phyloP scores from a whole-genome alignment of 2,888 invertebrate genomes.

The Brenthis ino region DNA sequence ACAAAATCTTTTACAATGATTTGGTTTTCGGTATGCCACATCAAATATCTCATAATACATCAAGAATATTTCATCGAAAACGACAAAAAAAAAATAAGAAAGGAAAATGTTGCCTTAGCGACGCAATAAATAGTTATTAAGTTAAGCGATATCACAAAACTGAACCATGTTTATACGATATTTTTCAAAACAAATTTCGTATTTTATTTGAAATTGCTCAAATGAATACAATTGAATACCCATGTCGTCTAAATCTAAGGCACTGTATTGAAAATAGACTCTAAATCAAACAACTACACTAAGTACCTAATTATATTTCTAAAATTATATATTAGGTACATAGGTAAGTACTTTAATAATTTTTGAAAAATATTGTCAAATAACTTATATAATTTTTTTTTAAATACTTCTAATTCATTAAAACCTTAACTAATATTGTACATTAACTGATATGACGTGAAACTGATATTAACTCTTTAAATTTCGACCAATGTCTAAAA shows the following conservation, averaged over 20 bases:
- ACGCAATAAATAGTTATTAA: constrained; percentile 20
- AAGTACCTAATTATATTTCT: too few relatives aligned
- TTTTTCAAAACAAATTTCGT: constrained; percentile 1
- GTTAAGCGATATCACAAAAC: constrained; percentile 10
- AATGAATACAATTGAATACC: constrained; percentile 14
- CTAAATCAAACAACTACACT: background rate
- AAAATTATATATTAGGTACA: too few relatives aligned
- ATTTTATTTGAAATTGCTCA: background rate
- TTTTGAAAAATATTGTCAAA: too few relatives aligned
- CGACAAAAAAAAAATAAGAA: constrained; percentile 1
- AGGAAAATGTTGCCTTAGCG: constrained; percentile 1
- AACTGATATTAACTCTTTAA: too few relatives aligned
- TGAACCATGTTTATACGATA: constrained; percentile 10
- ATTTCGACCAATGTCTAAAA: too few relatives aligned
- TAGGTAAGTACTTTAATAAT: too few relatives aligned
- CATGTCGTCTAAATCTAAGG: background rate
- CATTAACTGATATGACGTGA: too few relatives aligned
- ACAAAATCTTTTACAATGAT: too few relatives aligned
- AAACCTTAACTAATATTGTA: too few relatives aligned
- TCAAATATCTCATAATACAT: background rate
- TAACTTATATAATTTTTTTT: too few relatives aligned
- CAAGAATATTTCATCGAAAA: constrained; percentile 1
- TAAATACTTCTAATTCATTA: too few relatives aligned
- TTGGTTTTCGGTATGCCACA: too few relatives aligned
- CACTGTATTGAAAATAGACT: background rate